phyloP scores from a whole-genome alignment of 37 sponge, comb jelly and placozoan species.

The Oopsacas minuta region DNA sequence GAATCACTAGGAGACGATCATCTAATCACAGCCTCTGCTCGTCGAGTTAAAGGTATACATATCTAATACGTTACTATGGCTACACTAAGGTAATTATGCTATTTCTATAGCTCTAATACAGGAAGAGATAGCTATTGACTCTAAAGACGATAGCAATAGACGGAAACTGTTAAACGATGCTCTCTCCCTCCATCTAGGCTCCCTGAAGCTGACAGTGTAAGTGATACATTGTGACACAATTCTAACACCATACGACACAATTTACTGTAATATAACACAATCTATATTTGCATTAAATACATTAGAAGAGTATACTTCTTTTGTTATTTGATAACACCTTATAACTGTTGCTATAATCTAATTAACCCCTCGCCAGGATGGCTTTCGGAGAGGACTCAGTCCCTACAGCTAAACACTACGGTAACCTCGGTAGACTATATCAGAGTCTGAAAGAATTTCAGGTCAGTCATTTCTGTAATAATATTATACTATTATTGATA shows the following conservation, averaged over 20 bases:
- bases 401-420: slow-evolving; percentile 34
- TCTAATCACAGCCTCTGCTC: slow-evolving; percentile 4
- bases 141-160: neutral
- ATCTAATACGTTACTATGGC: neutral
- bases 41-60: neutral
- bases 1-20: neutral
- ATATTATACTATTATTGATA: neutral
- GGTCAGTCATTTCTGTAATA: neutral
- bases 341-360: no score
- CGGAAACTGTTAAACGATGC: neutral
- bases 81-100: neutral
- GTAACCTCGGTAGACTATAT: slow-evolving; percentile 29
- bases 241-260: neutral
- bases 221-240: neutral
- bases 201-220: neutral
- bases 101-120: neutral
- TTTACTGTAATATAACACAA: no score
- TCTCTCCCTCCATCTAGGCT: neutral
- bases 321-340: no score
- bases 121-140: slow-evolving; percentile 2
- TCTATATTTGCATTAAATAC: no score
- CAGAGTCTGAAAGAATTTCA: slow-evolving; percentile 25
- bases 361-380: neutral
- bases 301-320: no score
- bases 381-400: slow-evolving; percentile 27